phyloP scores from a whole-genome alignment of 2,113 vertebrate species.

The Chaetodon trifascialis region DNA sequence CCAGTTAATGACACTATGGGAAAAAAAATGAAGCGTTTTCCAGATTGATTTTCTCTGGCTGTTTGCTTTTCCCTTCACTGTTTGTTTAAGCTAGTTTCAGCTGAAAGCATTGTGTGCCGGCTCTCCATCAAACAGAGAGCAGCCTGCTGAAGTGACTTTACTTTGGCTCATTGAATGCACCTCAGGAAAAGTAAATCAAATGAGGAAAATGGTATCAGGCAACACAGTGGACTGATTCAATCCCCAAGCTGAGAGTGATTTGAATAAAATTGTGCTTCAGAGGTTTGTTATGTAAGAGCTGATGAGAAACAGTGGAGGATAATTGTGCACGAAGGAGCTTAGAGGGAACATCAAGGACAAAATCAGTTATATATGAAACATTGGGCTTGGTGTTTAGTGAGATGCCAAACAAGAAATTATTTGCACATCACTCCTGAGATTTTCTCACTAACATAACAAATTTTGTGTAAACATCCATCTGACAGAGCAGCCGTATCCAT shows the following conservation, averaged over 20 bases:
- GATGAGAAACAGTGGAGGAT: conserved; percentile 16
- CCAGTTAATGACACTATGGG: background rate
- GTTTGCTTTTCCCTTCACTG: conserved; percentile 65
- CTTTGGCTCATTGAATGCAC: conserved; percentile 39
- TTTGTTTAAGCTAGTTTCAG: conserved; percentile 73
- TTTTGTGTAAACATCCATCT: conserved; percentile 1
- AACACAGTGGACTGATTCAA: conserved; percentile 38
- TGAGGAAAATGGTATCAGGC: conserved; percentile 33
- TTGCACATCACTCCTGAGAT: background rate
- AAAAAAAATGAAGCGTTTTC: conserved; percentile 19
- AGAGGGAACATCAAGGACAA: background rate
- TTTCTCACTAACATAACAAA: background rate
- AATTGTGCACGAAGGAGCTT: background rate
- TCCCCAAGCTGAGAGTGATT: conserved; percentile 3
- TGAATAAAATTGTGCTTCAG: conserved; percentile 6
- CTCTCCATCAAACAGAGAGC: conserved; percentile 49
- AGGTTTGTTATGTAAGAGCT: background rate
- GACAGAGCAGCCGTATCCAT: background rate
- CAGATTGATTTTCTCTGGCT: conserved; percentile 31
- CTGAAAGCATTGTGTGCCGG: conserved; percentile 43
- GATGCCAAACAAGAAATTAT: background rate
- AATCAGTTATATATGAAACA: background rate
- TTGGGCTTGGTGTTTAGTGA: background rate
- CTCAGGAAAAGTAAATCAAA: conserved; percentile 38
- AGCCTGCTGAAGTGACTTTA: conserved; percentile 16